Evolutionary conservation across 2,113 vertebrate genomes (phyloP).

Genomic region (rat (Rattus norvegicus)): DNA sequence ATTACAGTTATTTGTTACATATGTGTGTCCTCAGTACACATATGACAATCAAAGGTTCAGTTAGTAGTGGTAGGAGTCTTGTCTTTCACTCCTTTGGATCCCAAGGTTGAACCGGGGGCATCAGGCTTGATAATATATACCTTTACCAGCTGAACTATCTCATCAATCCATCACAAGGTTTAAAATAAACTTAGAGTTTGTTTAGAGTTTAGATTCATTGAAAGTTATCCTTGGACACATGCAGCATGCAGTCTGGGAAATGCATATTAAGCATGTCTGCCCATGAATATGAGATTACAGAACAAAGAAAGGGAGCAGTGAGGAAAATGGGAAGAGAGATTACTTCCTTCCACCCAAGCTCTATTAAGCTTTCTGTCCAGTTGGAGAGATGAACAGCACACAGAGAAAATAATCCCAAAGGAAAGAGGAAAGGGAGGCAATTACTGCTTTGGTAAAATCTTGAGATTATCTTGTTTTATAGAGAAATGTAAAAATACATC

Average conservation of each 20-base stretch:
- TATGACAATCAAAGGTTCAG: neutral
- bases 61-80: too few relatives aligned
- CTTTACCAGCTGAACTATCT: too few relatives aligned
- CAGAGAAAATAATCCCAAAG: neutral
- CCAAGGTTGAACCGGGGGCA: neutral
- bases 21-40: neutral
- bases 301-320: neutral
- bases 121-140: too few relatives aligned
- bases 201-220: neutral
- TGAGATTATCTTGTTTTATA: constrained; percentile 46
- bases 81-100: neutral
- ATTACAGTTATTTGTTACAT: neutral
- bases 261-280: too few relatives aligned
- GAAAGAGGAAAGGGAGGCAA: neutral
- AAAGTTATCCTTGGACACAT: neutral
- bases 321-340: neutral
- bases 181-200: neutral
- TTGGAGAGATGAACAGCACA: neutral
- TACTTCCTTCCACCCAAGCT: neutral
- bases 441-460: neutral
- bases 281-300: neutral
- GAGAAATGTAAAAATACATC: constrained; percentile 4
- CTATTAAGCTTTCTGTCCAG: neutral
- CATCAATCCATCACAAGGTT: neutral
- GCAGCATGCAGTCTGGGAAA: too few relatives aligned